phyloP scores from a whole-genome alignment of 2,888 invertebrate species.

The Drosophila ezoana region DNA sequence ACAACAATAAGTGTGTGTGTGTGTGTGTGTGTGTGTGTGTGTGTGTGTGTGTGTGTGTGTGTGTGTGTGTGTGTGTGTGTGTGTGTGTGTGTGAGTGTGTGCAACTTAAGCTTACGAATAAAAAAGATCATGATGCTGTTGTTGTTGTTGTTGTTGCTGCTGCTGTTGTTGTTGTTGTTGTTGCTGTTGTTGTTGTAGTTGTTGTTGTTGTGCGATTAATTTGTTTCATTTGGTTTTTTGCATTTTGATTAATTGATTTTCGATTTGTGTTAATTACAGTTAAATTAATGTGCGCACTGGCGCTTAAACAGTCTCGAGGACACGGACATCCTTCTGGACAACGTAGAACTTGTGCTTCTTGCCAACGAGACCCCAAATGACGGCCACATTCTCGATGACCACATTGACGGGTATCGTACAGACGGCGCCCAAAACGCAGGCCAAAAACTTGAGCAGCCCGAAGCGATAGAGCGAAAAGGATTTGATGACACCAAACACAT shows the following conservation, averaged over 20 bases:
- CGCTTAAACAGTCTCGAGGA: constrained; percentile 86
- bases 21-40: constrained; percentile 7
- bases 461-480: constrained; percentile 96
- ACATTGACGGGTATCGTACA: constrained; percentile 97
- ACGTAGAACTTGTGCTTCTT: constrained; percentile 99
- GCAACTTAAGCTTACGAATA: constrained; percentile 56
- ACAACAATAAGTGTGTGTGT: constrained; percentile 49
- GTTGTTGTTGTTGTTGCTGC: constrained; percentile 9
- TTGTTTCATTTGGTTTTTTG: constrained; percentile 47
- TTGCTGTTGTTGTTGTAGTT: constrained; percentile 14
- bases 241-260: constrained; percentile 39
- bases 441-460: constrained; percentile 91
- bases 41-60: constrained; percentile 19
- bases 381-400: constrained; percentile 97
- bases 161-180: constrained; percentile 12
- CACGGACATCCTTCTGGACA: constrained; percentile 95
- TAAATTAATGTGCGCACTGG: constrained; percentile 16
- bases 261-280: constrained; percentile 30
- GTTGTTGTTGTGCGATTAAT: constrained; percentile 51
- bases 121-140: constrained; percentile 36
- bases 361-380: constrained; percentile 96
- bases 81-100: constrained; percentile 23
- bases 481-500: constrained; percentile 98
- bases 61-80: constrained; percentile 11
- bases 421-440: constrained; percentile 94